Conservation (phyloP, 1,140 invertebrate genomes). For the Ptiloglossa arizonensis region DNA sequence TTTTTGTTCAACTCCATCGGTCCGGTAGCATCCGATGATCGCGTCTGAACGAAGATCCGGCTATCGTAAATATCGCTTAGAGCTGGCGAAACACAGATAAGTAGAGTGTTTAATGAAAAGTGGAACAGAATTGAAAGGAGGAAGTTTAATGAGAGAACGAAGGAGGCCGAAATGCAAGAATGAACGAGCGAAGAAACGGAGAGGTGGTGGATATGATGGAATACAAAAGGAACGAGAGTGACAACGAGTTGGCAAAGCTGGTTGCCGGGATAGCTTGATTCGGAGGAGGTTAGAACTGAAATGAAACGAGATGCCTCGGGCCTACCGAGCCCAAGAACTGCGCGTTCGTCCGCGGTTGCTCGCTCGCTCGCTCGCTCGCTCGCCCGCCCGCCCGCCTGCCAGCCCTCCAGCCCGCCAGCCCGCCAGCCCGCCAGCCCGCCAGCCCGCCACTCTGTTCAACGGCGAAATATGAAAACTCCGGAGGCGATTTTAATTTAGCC, state of each 20-base stretch:
- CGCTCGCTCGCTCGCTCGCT: no score
- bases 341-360: constrained; percentile 43
- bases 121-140: not conserved
- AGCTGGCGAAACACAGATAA: not conserved
- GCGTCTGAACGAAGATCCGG: no score
- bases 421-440: no score
- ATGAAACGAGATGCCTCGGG: constrained; percentile 79
- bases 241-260: constrained; percentile 41
- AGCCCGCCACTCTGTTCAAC: constrained; percentile 71
- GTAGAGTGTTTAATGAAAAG: not conserved
- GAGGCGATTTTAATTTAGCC: constrained; percentile 82
- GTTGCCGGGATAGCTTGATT: constrained; percentile 43
- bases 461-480: constrained; percentile 80
- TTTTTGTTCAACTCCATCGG: no score
- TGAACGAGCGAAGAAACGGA: not conserved
- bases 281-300: constrained; percentile 66
- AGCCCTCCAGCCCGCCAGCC: no score
- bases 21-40: no score
- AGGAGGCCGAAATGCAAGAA: not conserved
- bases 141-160: not conserved
- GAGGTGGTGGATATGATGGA: not conserved
- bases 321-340: constrained; percentile 55
- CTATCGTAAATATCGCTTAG: no score
- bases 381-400: no score
- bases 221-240: constrained; percentile 32